Evolutionary conservation across 2,113 vertebrate species (phyloP).

Genomic region (Thinocorus orbignyianus): DNA sequence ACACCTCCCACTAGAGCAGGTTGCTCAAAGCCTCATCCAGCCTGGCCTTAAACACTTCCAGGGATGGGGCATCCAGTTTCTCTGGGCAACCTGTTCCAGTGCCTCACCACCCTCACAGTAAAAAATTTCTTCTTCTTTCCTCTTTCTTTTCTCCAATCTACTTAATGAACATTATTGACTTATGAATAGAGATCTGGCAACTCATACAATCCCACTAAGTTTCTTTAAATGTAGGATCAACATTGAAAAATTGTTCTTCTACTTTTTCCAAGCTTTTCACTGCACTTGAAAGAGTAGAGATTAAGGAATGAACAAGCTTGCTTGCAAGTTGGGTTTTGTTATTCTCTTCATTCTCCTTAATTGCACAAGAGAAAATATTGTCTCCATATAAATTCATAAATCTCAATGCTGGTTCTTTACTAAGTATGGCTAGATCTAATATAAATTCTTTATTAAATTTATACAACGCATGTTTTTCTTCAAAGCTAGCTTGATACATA

Average conservation of each 20-base stretch:
- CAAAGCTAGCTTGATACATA: neutral
- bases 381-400: neutral
- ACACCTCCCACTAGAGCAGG: too few species aligned
- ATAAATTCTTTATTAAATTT: neutral
- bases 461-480: neutral
- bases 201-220: neutral
- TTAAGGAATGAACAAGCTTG: neutral
- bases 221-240: neutral
- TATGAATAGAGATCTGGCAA: neutral
- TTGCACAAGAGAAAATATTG: neutral
- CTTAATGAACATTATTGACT: neutral
- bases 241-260: neutral
- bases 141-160: neutral
- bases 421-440: neutral
- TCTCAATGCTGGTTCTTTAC: neutral
- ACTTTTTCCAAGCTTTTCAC: neutral
- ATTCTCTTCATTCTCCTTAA: neutral
- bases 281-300: neutral
- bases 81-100: too few species aligned
- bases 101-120: too few species aligned
- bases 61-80: too few species aligned
- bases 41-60: too few species aligned
- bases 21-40: too few species aligned
- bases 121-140: too few species aligned
- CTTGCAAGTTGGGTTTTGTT: neutral